These are phyloP conservation scores for Cerastis rubricosa DNA, from an alignment of 2,888 invertebrate genomes.

Conservation along the genomic window DNA sequence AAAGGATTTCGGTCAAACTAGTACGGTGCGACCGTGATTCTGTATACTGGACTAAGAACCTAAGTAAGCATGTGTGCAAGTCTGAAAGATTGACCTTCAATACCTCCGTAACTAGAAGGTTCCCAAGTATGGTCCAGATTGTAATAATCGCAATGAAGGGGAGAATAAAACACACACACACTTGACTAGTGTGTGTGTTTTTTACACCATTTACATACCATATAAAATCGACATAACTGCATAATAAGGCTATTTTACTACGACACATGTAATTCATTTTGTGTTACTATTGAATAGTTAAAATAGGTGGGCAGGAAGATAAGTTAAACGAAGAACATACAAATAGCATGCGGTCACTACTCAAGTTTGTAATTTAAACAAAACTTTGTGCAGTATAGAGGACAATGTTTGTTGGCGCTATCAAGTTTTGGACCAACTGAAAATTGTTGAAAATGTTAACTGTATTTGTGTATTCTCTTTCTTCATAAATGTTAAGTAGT, in stretches of 20 bases:
- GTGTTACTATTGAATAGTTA: neutral
- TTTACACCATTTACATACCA: no score
- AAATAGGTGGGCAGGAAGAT: neutral
- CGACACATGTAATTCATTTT: neutral
- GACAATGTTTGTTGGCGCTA: slow-evolving; percentile 1
- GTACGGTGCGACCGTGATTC: neutral
- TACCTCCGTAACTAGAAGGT: neutral
- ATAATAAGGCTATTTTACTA: neutral
- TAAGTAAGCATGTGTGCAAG: neutral
- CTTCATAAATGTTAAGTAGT: neutral
- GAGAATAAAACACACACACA: no score
- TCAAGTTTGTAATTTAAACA: slow-evolving; percentile 16
- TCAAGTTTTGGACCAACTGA: neutral
- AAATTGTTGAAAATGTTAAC: slow-evolving; percentile 1
- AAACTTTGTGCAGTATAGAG: slow-evolving; percentile 2
- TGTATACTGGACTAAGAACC: neutral
- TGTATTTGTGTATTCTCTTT: neutral
- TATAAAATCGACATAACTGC: neutral
- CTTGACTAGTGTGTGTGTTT: no score
- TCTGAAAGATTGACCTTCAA: neutral
- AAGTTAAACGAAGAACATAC: slow-evolving; percentile 1
- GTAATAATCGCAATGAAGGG: no score
- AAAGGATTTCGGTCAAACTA: neutral
- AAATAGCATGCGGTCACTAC: slow-evolving; percentile 13
- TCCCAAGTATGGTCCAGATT: neutral